phyloP scores from a whole-genome alignment of 2,113 vertebrate species.

The Pygoscelis adeliae region DNA sequence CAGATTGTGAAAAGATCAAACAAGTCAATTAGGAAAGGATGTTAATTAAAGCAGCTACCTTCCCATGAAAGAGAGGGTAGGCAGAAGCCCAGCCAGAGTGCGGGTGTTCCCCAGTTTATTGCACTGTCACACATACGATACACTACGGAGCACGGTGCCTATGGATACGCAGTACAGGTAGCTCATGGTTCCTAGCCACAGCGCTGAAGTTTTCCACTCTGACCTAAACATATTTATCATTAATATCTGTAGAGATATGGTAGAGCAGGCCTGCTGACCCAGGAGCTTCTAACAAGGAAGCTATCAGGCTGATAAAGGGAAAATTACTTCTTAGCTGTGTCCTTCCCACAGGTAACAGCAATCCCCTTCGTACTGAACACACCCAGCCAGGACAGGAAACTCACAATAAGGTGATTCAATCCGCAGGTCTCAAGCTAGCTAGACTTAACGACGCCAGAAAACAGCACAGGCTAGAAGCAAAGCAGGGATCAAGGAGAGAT shows the following conservation, averaged over 20 bases:
- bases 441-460: neutral
- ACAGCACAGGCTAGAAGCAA: neutral
- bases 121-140: neutral
- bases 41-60: neutral
- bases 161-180: accelerated
- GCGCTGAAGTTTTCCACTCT: neutral
- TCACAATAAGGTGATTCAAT: neutral
- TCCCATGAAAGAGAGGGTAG: neutral
- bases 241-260: accelerated
- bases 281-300: neutral
- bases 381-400: neutral
- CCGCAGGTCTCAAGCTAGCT: accelerated
- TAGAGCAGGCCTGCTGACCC: neutral
- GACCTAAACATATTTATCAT: neutral
- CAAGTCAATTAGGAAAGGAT: neutral
- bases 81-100: neutral
- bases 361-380: neutral
- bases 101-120: accelerated
- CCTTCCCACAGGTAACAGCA: neutral
- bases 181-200: neutral
- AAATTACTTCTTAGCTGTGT: neutral
- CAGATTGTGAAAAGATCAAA: neutral
- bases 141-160: accelerated
- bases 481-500: neutral
- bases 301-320: neutral